Percentiles rank a stretch among this genome's conserved stretches.
Evolutionary conservation across 2,888 invertebrate species (phyloP).

Genomic region (Carpatolechia fugitivella): DNA sequence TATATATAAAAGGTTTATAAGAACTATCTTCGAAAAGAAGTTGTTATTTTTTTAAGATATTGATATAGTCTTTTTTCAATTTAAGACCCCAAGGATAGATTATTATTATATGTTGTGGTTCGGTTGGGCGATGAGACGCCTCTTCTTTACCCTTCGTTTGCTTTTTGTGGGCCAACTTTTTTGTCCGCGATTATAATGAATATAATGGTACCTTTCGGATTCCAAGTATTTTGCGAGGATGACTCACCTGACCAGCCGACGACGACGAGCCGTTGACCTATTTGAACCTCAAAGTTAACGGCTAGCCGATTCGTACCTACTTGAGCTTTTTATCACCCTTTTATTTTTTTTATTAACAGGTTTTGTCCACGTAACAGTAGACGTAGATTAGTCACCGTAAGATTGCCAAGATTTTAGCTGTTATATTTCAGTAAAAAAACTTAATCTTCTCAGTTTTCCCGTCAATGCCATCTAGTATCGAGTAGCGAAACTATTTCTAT

Average conservation of each 20-base stretch:
- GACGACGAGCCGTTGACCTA: conserved; percentile 49
- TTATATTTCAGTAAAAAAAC: too few species aligned
- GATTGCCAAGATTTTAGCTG: background rate
- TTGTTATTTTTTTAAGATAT: too few species aligned
- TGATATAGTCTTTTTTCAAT: too few species aligned
- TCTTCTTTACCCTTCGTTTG: background rate
- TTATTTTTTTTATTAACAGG: too few species aligned
- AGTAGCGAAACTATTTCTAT: conserved; percentile 47
- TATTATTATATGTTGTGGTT: too few species aligned
- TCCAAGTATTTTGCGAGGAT: conserved; percentile 28
- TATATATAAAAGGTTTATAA: too few species aligned
- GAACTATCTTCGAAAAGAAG: too few species aligned
- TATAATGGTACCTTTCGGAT: conserved; percentile 17
- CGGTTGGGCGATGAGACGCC: too few species aligned
- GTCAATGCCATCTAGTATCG: conserved; percentile 56
- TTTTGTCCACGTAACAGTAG: too few species aligned
- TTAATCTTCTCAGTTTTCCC: background rate
- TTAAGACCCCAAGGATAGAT: too few species aligned
- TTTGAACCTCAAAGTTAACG: conserved; percentile 30
- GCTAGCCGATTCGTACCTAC: background rate
- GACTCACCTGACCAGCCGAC: conserved; percentile 32
- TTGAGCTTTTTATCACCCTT: background rate
- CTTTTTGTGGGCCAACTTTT: background rate
- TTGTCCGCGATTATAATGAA: conserved; percentile 11
- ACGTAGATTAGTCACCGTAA: background rate